A percentile compares a stretch with the other conserved stretches of the same genome.
Evolutionary conservation across 2,888 invertebrate species (phyloP).

Genomic region (Glaucopsyche alexis): DNA sequence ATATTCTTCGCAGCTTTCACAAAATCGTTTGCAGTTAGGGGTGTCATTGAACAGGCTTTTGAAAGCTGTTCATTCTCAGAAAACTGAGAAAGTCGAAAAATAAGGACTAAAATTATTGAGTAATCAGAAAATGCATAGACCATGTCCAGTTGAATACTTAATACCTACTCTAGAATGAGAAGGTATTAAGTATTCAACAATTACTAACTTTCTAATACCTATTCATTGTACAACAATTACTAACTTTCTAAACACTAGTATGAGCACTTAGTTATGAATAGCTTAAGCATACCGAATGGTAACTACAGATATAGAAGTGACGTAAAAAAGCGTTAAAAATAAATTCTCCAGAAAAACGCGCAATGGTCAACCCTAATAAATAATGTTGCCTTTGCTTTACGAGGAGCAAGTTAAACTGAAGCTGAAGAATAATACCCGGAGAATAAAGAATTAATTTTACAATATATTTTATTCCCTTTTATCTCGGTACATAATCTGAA

Average conservation of each 20-base stretch:
- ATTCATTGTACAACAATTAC: too few relatives aligned
- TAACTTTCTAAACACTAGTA: too few relatives aligned
- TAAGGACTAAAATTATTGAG: neutral
- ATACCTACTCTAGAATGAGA: too few relatives aligned
- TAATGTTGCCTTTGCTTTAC: slow-evolving; percentile 15
- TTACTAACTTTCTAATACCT: too few relatives aligned
- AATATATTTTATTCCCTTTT: slow-evolving; percentile 8
- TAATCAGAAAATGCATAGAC: too few relatives aligned
- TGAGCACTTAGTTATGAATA: too few relatives aligned
- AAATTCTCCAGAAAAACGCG: neutral
- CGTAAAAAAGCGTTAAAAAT: neutral
- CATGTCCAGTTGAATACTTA: too few relatives aligned
- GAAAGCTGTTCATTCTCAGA: too few relatives aligned
- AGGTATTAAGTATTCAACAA: too few relatives aligned
- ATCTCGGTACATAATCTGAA: neutral
- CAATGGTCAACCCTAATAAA: neutral
- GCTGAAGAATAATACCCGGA: slow-evolving; percentile 6
- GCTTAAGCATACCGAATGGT: too few relatives aligned
- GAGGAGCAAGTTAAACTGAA: slow-evolving; percentile 6
- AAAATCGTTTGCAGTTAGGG: slow-evolving; percentile 7
- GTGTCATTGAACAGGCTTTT: neutral
- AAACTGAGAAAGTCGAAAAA: neutral
- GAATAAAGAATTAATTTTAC: slow-evolving; percentile 4
- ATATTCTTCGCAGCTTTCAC: neutral
- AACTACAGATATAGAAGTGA: too few relatives aligned